phyloP scores from a whole-genome alignment of 2,113 vertebrate genomes.

The Hydrolagus affinis region DNA sequence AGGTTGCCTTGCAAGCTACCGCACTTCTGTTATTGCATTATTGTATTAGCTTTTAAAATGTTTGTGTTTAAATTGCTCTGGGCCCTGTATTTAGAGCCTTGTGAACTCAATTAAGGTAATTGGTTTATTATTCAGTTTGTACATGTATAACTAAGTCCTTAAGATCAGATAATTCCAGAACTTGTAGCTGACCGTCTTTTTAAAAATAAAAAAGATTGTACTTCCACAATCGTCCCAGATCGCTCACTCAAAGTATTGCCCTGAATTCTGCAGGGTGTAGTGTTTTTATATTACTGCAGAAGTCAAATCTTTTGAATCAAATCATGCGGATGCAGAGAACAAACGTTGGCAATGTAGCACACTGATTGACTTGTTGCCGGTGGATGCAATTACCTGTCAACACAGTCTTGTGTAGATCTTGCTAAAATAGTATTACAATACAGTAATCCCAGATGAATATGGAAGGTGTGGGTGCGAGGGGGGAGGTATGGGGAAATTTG shows the following conservation, averaged over 20 bases:
- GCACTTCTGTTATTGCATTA: conserved; percentile 52
- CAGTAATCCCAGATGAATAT: too few species aligned
- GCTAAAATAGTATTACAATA: not conserved
- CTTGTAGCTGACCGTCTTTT: too few species aligned
- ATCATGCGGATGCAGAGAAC: not conserved
- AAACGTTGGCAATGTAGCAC: not conserved
- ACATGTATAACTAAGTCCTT: too few species aligned
- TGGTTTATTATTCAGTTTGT: too few species aligned
- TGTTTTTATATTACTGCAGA: not conserved
- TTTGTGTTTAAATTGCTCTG: not conserved
- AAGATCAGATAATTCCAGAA: too few species aligned
- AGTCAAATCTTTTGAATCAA: not conserved
- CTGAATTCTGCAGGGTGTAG: not conserved
- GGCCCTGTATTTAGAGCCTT: conserved; percentile 9
- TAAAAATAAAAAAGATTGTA: too few species aligned
- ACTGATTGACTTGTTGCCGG: not conserved
- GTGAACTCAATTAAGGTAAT: not conserved
- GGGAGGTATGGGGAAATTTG: too few species aligned
- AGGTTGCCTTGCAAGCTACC: conserved; percentile 42
- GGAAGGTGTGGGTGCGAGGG: too few species aligned
- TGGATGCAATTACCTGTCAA: not conserved
- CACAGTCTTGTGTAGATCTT: not conserved
- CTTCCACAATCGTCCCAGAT: too few species aligned
- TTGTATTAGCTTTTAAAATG: conserved; percentile 21
- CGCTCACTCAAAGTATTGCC: not conserved